Conservation (phyloP, 92 coral and sea anemone species). For the Paramuricea clavata region DNA sequence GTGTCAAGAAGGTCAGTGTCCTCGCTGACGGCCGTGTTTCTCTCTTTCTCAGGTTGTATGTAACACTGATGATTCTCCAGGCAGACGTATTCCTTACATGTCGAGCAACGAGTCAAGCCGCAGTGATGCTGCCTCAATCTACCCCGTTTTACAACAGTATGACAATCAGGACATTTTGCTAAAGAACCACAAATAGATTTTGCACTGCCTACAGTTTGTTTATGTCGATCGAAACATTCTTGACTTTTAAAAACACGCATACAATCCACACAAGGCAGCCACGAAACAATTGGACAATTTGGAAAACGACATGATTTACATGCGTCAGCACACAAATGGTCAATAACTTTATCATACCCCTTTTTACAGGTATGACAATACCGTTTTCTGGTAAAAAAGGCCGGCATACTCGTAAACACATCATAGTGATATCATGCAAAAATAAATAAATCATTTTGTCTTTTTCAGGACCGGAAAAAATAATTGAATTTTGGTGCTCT, state of each 20-base stretch:
- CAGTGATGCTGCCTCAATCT: background rate
- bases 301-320: too few species aligned
- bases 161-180: background rate
- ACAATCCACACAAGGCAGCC: background rate
- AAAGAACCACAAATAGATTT: background rate
- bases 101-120: too few species aligned
- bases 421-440: conserved; percentile 2
- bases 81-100: too few species aligned
- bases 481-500: conserved; percentile 50
- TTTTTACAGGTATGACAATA: conserved; percentile 19
- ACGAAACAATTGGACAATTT: conserved; percentile 45
- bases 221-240: background rate
- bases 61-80: too few species aligned
- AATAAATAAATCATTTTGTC: conserved; percentile 31
- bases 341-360: too few species aligned
- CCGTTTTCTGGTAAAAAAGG: conserved; percentile 37
- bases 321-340: too few species aligned
- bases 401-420: conserved; percentile 60
- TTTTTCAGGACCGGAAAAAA: conserved; percentile 61
- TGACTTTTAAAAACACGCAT: background rate
- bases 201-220: background rate
- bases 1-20: too few species aligned
- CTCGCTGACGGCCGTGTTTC: too few species aligned
- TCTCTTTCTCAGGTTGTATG: too few species aligned
- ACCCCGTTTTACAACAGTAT: background rate